A percentile compares a stretch with the other conserved stretches of the same genome.
These are phyloP conservation scores for Polietes domitor DNA, from an alignment of 2,888 invertebrate genomes.

Conservation along the genomic window DNA sequence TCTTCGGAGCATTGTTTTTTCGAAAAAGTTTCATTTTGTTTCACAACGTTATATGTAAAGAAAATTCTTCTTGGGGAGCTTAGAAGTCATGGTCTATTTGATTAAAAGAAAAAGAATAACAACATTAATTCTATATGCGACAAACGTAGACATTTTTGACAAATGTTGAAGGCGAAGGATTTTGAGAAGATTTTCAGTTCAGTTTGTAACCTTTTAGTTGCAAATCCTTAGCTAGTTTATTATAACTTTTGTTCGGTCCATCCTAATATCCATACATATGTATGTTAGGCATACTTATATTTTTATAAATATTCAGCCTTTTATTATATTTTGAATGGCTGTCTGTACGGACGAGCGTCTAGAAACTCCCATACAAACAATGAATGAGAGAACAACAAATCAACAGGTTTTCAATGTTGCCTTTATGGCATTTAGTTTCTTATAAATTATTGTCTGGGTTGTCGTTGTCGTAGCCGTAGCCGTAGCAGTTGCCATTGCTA, in stretches of 20 bases:
- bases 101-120: too few relatives aligned
- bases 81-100: too few relatives aligned
- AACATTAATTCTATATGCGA: too few relatives aligned
- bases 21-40: too few relatives aligned
- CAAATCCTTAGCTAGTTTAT: too few relatives aligned
- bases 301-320: neutral
- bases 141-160: too few relatives aligned
- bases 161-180: too few relatives aligned
- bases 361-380: neutral
- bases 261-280: neutral
- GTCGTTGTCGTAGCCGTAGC: neutral
- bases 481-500: neutral
- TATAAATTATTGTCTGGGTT: neutral
- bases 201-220: too few relatives aligned
- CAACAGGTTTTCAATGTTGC: conserved; percentile 36
- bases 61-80: too few relatives aligned
- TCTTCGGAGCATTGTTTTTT: too few relatives aligned
- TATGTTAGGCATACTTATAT: neutral
- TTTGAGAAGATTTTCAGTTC: too few relatives aligned
- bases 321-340: neutral
- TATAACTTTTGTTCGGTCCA: neutral
- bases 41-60: too few relatives aligned
- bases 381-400: conserved; percentile 32
- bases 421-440: neutral
- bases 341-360: neutral